Conservation (phyloP, 2,888 invertebrate genomes). For the Hypolimnas misippus region DNA sequence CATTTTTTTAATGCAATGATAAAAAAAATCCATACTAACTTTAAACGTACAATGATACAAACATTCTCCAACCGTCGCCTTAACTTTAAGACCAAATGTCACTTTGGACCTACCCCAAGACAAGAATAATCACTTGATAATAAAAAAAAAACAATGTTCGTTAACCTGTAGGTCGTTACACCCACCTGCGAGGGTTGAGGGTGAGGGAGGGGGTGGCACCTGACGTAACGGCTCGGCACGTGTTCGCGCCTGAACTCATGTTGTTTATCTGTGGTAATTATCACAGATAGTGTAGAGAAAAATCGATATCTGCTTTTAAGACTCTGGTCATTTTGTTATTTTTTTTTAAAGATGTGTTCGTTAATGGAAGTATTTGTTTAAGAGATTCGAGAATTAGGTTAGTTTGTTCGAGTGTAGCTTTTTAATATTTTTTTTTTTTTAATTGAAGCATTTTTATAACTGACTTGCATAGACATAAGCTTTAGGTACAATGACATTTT, state of each 20-base stretch:
- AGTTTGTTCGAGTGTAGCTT: no score
- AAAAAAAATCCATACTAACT: no score
- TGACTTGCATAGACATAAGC: no score
- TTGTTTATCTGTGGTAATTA: constrained; percentile 30
- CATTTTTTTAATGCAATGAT: no score
- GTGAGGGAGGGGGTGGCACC: constrained; percentile 52
- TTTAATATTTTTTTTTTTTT: no score
- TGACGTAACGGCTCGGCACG: constrained; percentile 73
- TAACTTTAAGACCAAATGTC: constrained; percentile 29
- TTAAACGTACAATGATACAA: neutral
- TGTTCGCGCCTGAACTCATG: constrained; percentile 59
- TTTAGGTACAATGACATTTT: no score
- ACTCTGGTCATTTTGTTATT: neutral
- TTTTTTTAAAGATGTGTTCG: neutral
- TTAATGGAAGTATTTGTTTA: neutral
- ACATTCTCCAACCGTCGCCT: constrained; percentile 27
- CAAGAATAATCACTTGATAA: constrained; percentile 19
- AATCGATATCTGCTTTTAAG: constrained; percentile 2
- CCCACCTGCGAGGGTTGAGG: constrained; percentile 40
- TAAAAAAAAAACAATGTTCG: constrained; percentile 35
- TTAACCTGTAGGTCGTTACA: constrained; percentile 42
- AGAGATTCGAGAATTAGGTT: no score
- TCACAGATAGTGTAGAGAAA: constrained; percentile 25
- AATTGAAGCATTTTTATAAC: no score
- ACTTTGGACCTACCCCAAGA: constrained; percentile 34